Evolutionary conservation across 2,797 vertebrate genomes (phyloP).

Genomic region (Cheirogaleus major): DNA sequence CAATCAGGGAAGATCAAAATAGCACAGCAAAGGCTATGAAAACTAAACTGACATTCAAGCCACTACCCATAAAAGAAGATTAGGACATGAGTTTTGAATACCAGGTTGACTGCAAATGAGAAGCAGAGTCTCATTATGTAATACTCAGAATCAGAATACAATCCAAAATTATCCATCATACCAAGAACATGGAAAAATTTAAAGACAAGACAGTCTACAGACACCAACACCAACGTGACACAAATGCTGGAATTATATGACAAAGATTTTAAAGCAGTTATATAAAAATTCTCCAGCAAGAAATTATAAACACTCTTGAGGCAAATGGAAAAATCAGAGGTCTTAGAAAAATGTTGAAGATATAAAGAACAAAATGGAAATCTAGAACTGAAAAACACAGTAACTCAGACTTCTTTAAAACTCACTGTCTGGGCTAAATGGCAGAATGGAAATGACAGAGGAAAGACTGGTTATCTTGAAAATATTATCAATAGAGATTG

Average conservation of each 20-base stretch:
- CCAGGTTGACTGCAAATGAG: background rate
- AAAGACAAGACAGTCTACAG: background rate
- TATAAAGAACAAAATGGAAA: background rate
- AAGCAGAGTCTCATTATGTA: background rate
- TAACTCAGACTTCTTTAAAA: background rate
- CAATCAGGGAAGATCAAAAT: background rate
- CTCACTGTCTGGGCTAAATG: background rate
- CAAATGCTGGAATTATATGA: background rate
- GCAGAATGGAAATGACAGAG: background rate
- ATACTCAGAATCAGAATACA: background rate
- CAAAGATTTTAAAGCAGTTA: background rate
- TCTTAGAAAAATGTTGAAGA: background rate
- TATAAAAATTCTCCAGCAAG: background rate
- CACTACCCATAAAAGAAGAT: background rate
- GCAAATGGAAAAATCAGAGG: background rate
- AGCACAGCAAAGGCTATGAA: background rate
- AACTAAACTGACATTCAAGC: background rate
- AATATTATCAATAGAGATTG: background rate
- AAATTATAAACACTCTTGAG: constrained; percentile 6
- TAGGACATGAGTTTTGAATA: background rate
- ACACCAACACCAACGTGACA: background rate
- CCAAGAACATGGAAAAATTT: background rate
- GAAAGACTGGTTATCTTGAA: background rate
- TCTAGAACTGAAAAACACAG: background rate
- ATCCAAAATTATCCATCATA: background rate